phyloP scores from a whole-genome alignment of 37 sponge, comb jelly and placozoan genomes.

The Spongia lamella region DNA sequence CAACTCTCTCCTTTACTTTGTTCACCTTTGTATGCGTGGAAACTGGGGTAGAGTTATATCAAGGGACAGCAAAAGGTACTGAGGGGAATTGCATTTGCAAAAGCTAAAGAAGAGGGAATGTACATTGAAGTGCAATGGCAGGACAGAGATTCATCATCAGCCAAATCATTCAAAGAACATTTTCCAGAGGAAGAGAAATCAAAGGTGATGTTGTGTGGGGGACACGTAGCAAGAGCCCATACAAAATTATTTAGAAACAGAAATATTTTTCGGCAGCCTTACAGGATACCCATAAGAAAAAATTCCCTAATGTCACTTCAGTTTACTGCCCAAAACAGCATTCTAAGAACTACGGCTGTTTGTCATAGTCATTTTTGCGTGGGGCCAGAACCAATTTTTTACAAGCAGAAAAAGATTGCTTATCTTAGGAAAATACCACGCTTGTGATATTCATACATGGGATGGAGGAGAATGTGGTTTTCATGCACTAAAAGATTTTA shows the following conservation, averaged over 20 bases:
- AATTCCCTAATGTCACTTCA: neutral
- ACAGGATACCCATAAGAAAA: neutral
- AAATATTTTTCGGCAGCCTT: neutral
- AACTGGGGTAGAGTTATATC: slow-evolving; percentile 8
- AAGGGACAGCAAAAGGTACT: slow-evolving; percentile 30
- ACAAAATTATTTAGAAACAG: neutral
- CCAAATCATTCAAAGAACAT: neutral
- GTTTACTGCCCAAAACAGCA: slow-evolving; percentile 17
- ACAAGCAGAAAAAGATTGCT: no score
- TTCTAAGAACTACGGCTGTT: slow-evolving; percentile 11
- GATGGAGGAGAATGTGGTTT: no score
- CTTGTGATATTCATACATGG: no score
- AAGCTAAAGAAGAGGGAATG: slow-evolving; percentile 1
- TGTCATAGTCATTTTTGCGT: slow-evolving; percentile 4
- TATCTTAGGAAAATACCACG: no score
- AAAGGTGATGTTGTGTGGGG: slow-evolving; percentile 35
- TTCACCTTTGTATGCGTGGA: slow-evolving; percentile 20
- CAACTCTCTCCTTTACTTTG: slow-evolving; percentile 19
- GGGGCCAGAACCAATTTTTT: slow-evolving; percentile 2
- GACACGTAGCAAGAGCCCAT: slow-evolving; percentile 38
- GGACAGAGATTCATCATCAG: slow-evolving; percentile 24
- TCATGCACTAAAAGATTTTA: no score
- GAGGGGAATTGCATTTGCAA: slow-evolving; percentile 7
- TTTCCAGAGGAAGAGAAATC: slow-evolving; percentile 20
- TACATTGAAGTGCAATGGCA: slow-evolving; percentile 8